Conservation (phyloP, 2,113 vertebrate species). For the Ptychochromis oligacanthus region DNA sequence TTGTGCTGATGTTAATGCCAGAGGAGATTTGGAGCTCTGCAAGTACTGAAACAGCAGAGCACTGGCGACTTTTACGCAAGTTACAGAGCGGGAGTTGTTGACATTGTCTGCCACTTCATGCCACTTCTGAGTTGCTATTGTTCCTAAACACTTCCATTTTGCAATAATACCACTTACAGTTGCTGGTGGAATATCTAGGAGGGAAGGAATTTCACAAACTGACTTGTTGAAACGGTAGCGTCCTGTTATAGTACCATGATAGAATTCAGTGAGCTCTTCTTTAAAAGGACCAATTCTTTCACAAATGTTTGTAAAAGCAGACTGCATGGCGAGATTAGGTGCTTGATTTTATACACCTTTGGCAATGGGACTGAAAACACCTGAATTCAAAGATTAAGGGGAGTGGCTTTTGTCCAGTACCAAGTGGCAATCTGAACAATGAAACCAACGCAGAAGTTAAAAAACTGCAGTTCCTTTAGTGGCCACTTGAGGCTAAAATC, state of each 20-base stretch:
- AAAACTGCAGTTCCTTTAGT: not conserved
- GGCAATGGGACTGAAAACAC: no score
- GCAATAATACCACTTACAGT: not conserved
- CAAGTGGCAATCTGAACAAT: not conserved
- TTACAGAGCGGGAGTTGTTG: no score
- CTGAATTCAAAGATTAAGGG: not conserved
- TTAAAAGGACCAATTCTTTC: no score
- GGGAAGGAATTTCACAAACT: not conserved
- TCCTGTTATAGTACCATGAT: no score
- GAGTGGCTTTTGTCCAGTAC: not conserved
- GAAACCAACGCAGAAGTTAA: not conserved
- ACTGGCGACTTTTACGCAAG: not conserved
- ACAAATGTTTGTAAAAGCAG: no score
- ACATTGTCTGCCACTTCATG: not conserved
- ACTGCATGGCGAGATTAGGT: not conserved
- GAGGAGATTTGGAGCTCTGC: not conserved
- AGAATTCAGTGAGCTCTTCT: no score
- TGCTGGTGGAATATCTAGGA: not conserved
- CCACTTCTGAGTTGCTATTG: not conserved
- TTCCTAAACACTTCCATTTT: not conserved
- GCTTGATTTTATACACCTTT: not conserved
- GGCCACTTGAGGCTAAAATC: not conserved
- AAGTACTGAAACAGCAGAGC: not conserved
- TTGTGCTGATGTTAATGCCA: not conserved
- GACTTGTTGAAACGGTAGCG: no score